These are phyloP conservation scores for Cavia porcellus DNA, from an alignment of 2,113 vertebrate genomes.

Conservation along the genomic window DNA sequence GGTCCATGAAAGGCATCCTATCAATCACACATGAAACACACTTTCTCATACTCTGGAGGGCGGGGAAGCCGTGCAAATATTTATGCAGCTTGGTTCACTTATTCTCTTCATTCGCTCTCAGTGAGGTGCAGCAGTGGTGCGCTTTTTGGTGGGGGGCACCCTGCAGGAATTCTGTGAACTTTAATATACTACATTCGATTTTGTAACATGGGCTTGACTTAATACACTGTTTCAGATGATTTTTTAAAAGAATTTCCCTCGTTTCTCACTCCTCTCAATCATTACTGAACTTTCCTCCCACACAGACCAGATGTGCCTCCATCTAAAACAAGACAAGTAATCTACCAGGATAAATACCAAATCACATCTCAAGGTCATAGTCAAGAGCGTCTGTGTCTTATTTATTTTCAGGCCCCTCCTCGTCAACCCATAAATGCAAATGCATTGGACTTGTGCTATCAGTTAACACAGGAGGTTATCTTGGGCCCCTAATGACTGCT, in stretches of 20 bases:
- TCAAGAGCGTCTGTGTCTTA: constrained; percentile 69
- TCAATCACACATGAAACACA: constrained; percentile 78
- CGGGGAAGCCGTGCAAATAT: constrained; percentile 76
- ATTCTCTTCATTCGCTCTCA: constrained; percentile 70
- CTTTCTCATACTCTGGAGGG: constrained; percentile 60
- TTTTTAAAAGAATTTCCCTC: constrained; percentile 9
- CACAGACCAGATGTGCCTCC: constrained; percentile 71
- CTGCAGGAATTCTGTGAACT: constrained; percentile 65
- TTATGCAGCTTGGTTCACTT: constrained; percentile 84
- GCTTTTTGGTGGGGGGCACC: constrained; percentile 65
- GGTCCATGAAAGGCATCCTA: constrained; percentile 73
- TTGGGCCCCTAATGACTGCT: constrained; percentile 9
- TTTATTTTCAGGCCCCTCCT: constrained; percentile 56
- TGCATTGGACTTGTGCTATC: not conserved
- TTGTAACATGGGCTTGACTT: constrained; percentile 24
- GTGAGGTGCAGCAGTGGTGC: constrained; percentile 24
- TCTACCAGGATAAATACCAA: constrained; percentile 69
- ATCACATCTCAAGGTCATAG: constrained; percentile 70
- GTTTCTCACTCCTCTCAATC: constrained; percentile 11
- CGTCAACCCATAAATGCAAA: constrained; percentile 57
- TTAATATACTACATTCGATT: not conserved
- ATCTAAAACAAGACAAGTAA: constrained; percentile 54
- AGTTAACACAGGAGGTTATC: constrained; percentile 49
- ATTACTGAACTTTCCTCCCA: constrained; percentile 51
- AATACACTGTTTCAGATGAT: constrained; percentile 55